Base-by-base conservation (phyloP, 1,140 invertebrate species). In the Xylocopa sonorina region DNA sequence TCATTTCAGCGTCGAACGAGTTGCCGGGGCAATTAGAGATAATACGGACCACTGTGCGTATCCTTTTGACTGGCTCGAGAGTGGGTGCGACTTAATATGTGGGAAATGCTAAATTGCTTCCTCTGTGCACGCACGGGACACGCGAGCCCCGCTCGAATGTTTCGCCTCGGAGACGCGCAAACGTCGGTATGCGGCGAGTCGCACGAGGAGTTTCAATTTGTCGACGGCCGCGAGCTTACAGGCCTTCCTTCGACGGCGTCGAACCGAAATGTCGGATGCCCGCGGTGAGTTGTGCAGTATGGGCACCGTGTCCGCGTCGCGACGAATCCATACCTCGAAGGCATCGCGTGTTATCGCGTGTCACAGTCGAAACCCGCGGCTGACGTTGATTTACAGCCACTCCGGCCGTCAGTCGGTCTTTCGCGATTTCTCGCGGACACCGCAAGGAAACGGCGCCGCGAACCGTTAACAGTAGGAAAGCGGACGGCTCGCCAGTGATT, bases 321-420 rank as follows among this genome's bases (percentile, higher is more conserved):
- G 18, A 21, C 57, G 18, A 51, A 68, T 53, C 48, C 32, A 3
- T 29, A 1, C 21, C 24, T 27, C 21, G 55, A 34, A 34, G 51
- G 12, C 64, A 10, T 67, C 64, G 43, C 43, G 64, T 34, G 29
- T 50, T n/a, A 67, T 48, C 64, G n/a, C 29, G 24, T 53, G 67
- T 53, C 43, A 50, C 32, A 48, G 7, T 38, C 53, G 29, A 51
- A 51, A 58, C 3, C 2, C 7, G 29, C 46, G 4, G 10, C n/a
- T 48, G 48, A 43, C 48, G 43, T 57, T 72, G 58, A 81, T 80
- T 80, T 66, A 48, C 62, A 34, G 38, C 48, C 24, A 48, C 58
- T 24, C 10, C 21, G 10, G n/a, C 16, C 21, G 34, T 66, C 51
- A 66, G 12, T 18, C 41, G 18, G n/a, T 21, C n/a, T n/a, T n/a